phyloP scores from a whole-genome alignment of 1,140 invertebrate genomes.

The Aphis craccivora region DNA sequence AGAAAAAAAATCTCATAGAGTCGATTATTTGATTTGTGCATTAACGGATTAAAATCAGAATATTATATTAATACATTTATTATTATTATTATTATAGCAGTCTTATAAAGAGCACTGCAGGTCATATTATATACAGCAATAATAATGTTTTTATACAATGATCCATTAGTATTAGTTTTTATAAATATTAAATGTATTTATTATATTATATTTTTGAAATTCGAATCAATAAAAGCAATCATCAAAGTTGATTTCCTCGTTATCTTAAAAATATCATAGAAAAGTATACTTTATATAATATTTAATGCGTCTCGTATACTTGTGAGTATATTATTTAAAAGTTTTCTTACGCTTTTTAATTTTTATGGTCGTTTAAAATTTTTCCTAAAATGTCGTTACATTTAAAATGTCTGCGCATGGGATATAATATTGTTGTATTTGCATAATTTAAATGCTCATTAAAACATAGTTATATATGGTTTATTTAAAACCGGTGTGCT shows the following conservation, averaged over 20 bases:
- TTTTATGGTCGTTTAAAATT: neutral
- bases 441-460: constrained; percentile 6
- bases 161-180: constrained; percentile 14
- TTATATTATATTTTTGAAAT: neutral
- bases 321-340: neutral
- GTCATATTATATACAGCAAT: neutral
- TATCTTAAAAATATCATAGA: neutral
- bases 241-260: neutral
- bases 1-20: neutral
- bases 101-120: constrained; percentile 1
- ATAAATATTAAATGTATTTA: neutral
- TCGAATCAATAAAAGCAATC: constrained; percentile 18
- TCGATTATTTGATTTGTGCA: constrained; percentile 56
- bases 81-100: constrained; percentile 1
- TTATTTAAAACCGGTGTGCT: neutral
- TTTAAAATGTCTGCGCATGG: neutral
- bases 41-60: constrained; percentile 53
- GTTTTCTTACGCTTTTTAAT: neutral
- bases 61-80: constrained; percentile 30
- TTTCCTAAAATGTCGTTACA: neutral
- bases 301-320: neutral
- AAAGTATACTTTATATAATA: too few relatives aligned
- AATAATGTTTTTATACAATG: neutral
- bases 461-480: neutral
- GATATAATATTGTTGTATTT: neutral